These are phyloP conservation scores for Chalcosyrphus nemorum DNA, from an alignment of 2,888 invertebrate genomes.

Conservation along the genomic window DNA sequence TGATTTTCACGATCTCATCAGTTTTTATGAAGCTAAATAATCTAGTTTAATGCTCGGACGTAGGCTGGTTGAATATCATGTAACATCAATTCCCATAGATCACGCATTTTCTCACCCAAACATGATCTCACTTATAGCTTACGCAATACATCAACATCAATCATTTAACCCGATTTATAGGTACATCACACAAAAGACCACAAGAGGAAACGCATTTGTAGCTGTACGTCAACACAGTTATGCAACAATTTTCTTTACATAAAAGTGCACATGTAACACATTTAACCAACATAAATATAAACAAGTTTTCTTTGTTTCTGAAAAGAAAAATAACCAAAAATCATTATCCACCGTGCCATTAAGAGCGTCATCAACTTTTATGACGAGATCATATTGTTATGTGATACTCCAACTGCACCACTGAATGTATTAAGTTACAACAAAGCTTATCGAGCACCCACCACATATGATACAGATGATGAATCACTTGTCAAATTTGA, in stretches of 20 bases:
- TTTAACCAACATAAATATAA: conserved; percentile 41
- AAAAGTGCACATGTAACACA: conserved; percentile 30
- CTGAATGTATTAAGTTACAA: conserved; percentile 13
- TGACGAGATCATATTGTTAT: conserved; percentile 34
- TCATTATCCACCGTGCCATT: conserved; percentile 23
- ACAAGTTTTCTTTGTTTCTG: conserved; percentile 44
- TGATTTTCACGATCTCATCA: no score
- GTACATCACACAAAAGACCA: conserved; percentile 4
- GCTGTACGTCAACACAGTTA: background rate
- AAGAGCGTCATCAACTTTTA: conserved; percentile 44
- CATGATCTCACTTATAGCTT: conserved; percentile 7
- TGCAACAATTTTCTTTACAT: conserved; percentile 2
- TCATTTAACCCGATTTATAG: conserved; percentile 16
- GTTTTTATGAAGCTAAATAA: no score
- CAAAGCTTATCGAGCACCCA: conserved; percentile 17
- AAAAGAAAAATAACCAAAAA: conserved; percentile 8
- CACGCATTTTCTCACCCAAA: background rate
- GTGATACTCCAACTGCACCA: conserved; percentile 13
- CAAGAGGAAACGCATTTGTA: background rate
- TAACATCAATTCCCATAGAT: background rate
- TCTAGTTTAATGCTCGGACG: background rate
- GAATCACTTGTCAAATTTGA: conserved; percentile 32
- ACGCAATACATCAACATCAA: conserved; percentile 11
- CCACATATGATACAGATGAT: conserved; percentile 27
- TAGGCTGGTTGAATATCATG: background rate